Base-by-base conservation (phyloP, 2,888 invertebrate species). In the Diadromus collaris region DNA sequence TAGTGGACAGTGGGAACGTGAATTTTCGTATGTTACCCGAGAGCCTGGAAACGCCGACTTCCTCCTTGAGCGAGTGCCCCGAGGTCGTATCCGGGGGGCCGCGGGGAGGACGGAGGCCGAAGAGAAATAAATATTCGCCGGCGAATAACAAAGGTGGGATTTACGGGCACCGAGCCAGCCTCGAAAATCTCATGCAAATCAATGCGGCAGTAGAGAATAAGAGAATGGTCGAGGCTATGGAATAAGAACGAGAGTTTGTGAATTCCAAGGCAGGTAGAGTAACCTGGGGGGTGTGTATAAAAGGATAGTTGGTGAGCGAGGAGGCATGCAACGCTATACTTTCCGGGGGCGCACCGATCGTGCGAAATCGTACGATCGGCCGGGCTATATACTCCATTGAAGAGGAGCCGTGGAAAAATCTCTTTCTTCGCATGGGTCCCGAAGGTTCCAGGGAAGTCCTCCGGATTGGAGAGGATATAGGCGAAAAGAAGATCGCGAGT, bases 171-270 rank as follows among this genome's bases (percentile, higher is more conserved):
- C 82, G 83, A 84, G 85, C 84, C 86, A 84, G 83, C 83, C 82
- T 84, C 84, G 84, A 85, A 38, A 86, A 86, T 86, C 85, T 86
- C 85, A 89, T 89, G 88, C 88, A 89, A 89, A 89, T 89, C 88
- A 88, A 88, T 88, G 88, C 84, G 83, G 84, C 78, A 79, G 81
- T 76, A 44, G 74, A 79, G 78, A 77, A 72, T 65, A 69, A 73
- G 51, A 48, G 54, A 38, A 54, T 71, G 79, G 65, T 29, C 54
- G 73, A 46, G 46, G 34, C 21, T 61, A 54, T 54, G 44, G 61
- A 67, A 80, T 68, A 75, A 80, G 67, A 75, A 75, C 61, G 71
- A 67, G 61, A 60, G 74, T 54, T 68, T 64, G 63, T 67, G 54
- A 65, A 71, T 54, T 51, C 75, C 44, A 63, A 54, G 68, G 58